phyloP scores from a whole-genome alignment of 2,888 invertebrate species.

The Eupeodes latifasciatus region DNA sequence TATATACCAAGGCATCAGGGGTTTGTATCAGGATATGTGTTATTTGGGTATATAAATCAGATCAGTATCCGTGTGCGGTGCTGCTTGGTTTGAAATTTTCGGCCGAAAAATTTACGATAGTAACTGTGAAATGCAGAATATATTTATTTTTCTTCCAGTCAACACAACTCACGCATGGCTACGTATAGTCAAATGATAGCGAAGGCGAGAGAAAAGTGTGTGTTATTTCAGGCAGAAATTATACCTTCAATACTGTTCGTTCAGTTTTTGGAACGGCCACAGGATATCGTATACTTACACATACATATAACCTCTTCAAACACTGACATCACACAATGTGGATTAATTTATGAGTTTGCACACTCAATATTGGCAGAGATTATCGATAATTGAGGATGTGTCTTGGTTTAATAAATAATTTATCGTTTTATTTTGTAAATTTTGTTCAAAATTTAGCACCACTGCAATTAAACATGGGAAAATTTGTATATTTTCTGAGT shows the following conservation, averaged over 20 bases:
- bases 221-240: constrained; percentile 6
- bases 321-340: constrained; percentile 22
- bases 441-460: neutral
- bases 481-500: neutral
- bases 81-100: constrained; percentile 16
- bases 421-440: constrained; percentile 16
- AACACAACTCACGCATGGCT: no score
- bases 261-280: neutral
- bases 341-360: constrained; percentile 29
- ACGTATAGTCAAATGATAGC: no score
- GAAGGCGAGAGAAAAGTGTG: neutral
- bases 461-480: no score
- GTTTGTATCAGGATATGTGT: neutral
- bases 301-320: constrained; percentile 7
- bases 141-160: neutral
- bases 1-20: no score
- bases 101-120: constrained; percentile 36
- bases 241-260: neutral
- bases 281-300: neutral
- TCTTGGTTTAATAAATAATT: constrained; percentile 33
- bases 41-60: constrained; percentile 29
- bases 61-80: constrained; percentile 2
- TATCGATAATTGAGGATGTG: constrained; percentile 43
- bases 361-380: constrained; percentile 33
- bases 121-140: constrained; percentile 14